Percentiles rank a stretch among this genome's conserved stretches.
phyloP scores from a whole-genome alignment of 2,797 vertebrate species.

The Bradypus variegatus region DNA sequence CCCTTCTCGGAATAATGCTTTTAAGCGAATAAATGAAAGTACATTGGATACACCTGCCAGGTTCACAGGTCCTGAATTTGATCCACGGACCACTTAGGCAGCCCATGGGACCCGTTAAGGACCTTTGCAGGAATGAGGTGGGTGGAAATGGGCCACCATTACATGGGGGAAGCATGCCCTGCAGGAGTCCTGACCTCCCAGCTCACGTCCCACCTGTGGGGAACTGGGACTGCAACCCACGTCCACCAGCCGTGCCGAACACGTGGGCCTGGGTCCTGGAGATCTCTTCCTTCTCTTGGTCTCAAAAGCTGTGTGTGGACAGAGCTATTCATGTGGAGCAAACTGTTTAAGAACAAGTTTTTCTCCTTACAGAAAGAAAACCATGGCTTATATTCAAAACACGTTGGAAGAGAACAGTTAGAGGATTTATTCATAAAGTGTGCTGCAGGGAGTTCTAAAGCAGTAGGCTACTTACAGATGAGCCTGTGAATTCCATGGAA shows the following conservation, averaged over 20 bases:
- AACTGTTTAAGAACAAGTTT: background rate
- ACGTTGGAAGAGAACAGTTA: background rate
- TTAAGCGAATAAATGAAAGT: background rate
- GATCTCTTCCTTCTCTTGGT: background rate
- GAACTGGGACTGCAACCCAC: background rate
- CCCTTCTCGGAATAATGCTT: background rate
- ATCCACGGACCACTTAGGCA: background rate
- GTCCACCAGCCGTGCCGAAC: no score
- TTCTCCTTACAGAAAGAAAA: conserved; percentile 30
- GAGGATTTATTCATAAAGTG: background rate
- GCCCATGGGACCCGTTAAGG: background rate
- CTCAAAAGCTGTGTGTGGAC: conserved; percentile 23
- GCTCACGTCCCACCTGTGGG: no score
- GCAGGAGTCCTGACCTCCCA: background rate
- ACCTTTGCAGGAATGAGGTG: background rate
- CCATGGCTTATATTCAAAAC: background rate
- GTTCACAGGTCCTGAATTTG: background rate
- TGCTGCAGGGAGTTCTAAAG: background rate
- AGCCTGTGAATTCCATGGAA: background rate
- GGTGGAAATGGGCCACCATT: background rate
- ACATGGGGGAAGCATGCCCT: rapidly evolving
- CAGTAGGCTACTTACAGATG: background rate
- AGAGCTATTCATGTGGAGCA: background rate
- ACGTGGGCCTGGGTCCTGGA: background rate
- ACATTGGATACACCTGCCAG: background rate